Conservation (phyloP, 2,113 vertebrate genomes). For the Trinectes maculatus region DNA sequence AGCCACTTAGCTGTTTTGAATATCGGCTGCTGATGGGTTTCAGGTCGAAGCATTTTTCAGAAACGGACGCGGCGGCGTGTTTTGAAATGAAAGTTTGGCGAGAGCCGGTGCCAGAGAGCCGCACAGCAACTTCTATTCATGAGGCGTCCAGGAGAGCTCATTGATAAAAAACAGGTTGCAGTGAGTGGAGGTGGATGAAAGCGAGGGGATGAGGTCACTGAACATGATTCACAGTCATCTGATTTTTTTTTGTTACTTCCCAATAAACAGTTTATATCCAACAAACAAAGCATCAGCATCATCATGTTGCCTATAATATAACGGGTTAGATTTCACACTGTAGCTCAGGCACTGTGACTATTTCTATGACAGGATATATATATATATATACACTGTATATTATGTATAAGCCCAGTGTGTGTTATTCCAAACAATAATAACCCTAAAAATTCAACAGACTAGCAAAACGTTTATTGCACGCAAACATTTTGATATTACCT, state of each 20-base stretch:
- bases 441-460: constrained; percentile 64
- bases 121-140: constrained; percentile 58
- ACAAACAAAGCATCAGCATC: constrained; percentile 21
- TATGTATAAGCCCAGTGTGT: no score
- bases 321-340: neutral
- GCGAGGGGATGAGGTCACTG: constrained; percentile 52
- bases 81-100: constrained; percentile 36
- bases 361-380: neutral
- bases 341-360: neutral
- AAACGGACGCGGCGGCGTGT: constrained; percentile 24
- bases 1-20: constrained; percentile 26
- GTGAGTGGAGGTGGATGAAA: constrained; percentile 45
- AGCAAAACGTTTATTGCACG: constrained; percentile 62
- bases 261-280: constrained; percentile 33
- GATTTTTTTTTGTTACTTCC: neutral
- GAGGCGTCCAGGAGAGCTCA: constrained; percentile 43
- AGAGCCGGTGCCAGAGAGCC: constrained; percentile 35
- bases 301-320: neutral
- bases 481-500: constrained; percentile 66
- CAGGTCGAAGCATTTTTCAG: constrained; percentile 2
- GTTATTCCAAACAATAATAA: constrained; percentile 72
- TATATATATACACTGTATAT: no score
- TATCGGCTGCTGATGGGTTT: constrained; percentile 30
- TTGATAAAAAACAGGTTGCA: constrained; percentile 64
- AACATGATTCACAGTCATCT: constrained; percentile 24